A percentile compares a stretch with the other conserved stretches of the same genome.
These are phyloP conservation scores for Drosophila leontia DNA, from an alignment of 1,140 invertebrate genomes.

Conservation along the genomic window DNA sequence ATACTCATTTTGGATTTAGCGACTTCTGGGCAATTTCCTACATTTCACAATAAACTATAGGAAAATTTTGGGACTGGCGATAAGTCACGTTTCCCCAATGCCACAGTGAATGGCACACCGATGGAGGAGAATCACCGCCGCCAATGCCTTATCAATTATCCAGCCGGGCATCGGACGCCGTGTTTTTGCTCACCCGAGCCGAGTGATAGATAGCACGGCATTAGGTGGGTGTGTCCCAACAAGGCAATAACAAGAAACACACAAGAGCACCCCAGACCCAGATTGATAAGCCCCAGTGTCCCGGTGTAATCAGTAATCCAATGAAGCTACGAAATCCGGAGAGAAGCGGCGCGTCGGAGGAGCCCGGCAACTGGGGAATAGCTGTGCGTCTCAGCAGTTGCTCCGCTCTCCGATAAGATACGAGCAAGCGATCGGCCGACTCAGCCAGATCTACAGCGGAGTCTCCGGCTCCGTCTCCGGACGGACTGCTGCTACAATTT, in stretches of 20 bases:
- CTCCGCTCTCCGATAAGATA: constrained; percentile 45
- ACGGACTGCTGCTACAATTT: constrained; percentile 27
- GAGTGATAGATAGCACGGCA: constrained; percentile 35
- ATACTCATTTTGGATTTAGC: constrained; percentile 14
- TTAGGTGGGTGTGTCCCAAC: constrained; percentile 47
- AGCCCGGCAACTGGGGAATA: constrained; percentile 30
- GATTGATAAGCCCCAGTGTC: constrained; percentile 47
- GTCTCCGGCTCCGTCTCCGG: constrained; percentile 12
- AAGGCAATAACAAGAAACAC: constrained; percentile 35
- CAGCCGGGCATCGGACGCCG: constrained; percentile 16
- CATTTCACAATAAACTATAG: constrained; percentile 25
- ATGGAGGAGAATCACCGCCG: not conserved
- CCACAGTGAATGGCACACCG: constrained; percentile 26
- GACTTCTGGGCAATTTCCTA: constrained; percentile 43
- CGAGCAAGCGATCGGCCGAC: constrained; percentile 40
- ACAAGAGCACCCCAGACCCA: constrained; percentile 41
- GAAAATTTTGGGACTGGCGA: constrained; percentile 41
- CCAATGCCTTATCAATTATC: constrained; percentile 47
- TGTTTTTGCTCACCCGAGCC: not conserved
- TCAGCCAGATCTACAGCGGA: constrained; percentile 22
- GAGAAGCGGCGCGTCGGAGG: not conserved
- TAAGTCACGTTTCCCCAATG: constrained; percentile 44
- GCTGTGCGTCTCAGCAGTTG: not conserved
- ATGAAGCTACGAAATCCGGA: constrained; percentile 12
- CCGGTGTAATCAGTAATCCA: constrained; percentile 38